Percentiles rank a stretch among this genome's conserved stretches.
Conservation (phyloP, 2,797 vertebrate genomes). For the Alosa sapidissima region DNA sequence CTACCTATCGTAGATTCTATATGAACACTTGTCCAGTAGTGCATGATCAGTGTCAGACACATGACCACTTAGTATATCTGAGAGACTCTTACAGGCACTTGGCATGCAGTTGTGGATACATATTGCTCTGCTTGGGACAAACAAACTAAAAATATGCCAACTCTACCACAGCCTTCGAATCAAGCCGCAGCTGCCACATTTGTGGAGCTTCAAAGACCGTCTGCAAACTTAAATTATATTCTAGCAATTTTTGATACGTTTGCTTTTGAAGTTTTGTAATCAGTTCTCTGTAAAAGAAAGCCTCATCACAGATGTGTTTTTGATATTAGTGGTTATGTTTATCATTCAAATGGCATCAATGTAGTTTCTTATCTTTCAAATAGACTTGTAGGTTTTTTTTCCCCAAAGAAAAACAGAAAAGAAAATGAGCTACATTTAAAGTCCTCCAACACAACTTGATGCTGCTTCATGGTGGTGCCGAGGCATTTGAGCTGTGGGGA, state of each 20-base stretch:
- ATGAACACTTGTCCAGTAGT: too few species aligned
- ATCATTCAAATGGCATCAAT: not conserved
- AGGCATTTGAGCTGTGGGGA: too few species aligned
- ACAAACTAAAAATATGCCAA: not conserved
- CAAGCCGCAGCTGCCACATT: not conserved
- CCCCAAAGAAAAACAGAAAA: too few species aligned
- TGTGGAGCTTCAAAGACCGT: not conserved
- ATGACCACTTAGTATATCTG: too few species aligned
- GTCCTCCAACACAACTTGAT: too few species aligned
- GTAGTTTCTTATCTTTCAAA: not conserved
- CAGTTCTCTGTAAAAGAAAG: not conserved
- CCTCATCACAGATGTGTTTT: not conserved
- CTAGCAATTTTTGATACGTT: not conserved
- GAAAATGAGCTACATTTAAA: too few species aligned
- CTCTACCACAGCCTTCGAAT: not conserved
- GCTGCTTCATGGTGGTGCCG: too few species aligned
- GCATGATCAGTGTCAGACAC: too few species aligned
- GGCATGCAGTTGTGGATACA: too few species aligned
- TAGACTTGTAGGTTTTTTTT: not conserved
- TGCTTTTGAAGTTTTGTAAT: not conserved
- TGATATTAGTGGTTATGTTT: not conserved
- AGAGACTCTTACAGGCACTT: too few species aligned
- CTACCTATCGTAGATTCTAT: too few species aligned
- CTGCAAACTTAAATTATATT: not conserved
- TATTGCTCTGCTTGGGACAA: not conserved